Evolutionary conservation across 2,113 vertebrate species (phyloP), one percentile per base, ranked within the genome.

Genomic region (Cranoglanis bouderius): DNA sequence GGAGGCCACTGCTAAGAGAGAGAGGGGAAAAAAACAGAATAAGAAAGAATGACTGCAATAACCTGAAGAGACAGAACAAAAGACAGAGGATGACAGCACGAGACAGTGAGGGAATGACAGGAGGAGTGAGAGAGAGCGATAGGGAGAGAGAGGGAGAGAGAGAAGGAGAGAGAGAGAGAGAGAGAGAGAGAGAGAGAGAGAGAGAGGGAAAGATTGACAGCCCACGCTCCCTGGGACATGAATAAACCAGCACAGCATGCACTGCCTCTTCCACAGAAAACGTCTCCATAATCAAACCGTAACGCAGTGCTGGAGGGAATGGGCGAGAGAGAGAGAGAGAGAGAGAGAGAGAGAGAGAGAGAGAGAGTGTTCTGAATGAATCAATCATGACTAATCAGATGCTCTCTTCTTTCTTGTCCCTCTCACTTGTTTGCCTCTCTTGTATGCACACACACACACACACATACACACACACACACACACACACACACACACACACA

Each of bases 361-460:
- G 88, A 83, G 86, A 90, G 88, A 35, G 85, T 90, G 92, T 86
- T 93, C 93, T 95, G 93, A 95, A 95, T 94, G 94, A 95, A 94
- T 94, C 94, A 94, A 95, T 96, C 95, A 95, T 92, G 94, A 94
- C 95, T 95, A 95, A 95, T 95, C 95, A 95, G 84, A 88, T 75
- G 67, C 72, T 85, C 75, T 82, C 89, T 90, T 63, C 83, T 92
- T 84, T 91, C 91, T 94, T 92, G 91, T 93, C 85, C 81, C 92
- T 93, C 92, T 89, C 87, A 26, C 63, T 84, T 89, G 74, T 87
- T 65, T 81, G 75, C 86, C 53, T 46, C 72, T 53, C 83, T 46
- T 77, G 72, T 82, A 40, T 75, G 70, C 72, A n/a, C 19, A 43
- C 13, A 24, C 43, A 57, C 81, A 67, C 77, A 77, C 84, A 88